Base-by-base conservation (phyloP, 1,140 invertebrate species). In the Drosophila trapezifrons region DNA sequence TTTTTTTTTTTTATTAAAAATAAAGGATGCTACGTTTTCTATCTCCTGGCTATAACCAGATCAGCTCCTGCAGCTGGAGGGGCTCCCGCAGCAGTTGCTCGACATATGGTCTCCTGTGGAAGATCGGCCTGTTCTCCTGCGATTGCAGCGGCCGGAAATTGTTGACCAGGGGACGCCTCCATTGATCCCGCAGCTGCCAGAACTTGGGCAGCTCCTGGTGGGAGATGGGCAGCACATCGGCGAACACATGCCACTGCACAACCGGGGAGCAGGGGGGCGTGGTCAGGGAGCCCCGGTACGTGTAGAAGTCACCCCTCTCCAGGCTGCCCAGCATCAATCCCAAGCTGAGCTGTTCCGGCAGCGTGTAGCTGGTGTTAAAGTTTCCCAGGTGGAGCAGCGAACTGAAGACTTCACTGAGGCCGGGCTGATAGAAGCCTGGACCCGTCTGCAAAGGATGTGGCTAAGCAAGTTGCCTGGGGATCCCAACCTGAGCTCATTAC, bases 201-300 rank as follows among this genome's bases (percentile, higher is more conserved):
- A 95, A 95, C 85, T 93, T 94, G 46, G 93, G 93, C 91, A 95
- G 93, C 92, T 91, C 78, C 13, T 47, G 27, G 22, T 75, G 59
- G 0, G 86, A 86, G 18, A 91, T 86, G 13, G 78, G 93, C 25
- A 96, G 94, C 0, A 95, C 94, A 69, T 97, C 93, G 75, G 95
- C 95, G 75, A 98, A 97, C 67, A 98, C 95, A 32, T 98, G 95
- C 98, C 98, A 99, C 3, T 95, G 96, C 15, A 98, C 97, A 1
- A 95, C 94, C 92, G 98, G 97, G 2, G 94, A 94, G 86, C 98
- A 99, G 0, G 97, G 97, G 1, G 98, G 98, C 3, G 97, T 98
- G 0, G 98, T 98, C n/a, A 98, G 92, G 5, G 97, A 98, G 2
- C 98, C 98, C 55, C 94, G 93, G 92, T 98, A 99, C 0, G 96